These are phyloP conservation scores for Drosophila chauvacae DNA, from an alignment of 1,140 invertebrate species.

Conservation along the genomic window DNA sequence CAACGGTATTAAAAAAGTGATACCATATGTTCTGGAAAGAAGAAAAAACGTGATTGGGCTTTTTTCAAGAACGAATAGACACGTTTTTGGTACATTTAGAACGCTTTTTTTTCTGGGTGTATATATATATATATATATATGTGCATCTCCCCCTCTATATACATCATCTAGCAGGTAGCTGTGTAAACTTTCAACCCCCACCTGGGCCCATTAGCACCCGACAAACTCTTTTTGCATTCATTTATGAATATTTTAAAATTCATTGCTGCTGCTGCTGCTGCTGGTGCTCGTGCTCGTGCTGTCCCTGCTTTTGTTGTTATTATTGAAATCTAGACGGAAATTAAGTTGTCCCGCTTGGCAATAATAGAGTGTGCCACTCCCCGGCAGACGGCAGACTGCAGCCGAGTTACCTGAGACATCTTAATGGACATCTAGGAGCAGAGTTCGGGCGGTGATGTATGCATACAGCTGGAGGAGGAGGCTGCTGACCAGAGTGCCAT, in stretches of 20 bases:
- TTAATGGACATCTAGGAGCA: conserved; percentile 69
- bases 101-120: no score
- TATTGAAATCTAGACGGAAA: conserved; percentile 79
- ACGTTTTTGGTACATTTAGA: no score
- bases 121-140: no score
- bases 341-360: conserved; percentile 74
- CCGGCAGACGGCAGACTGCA: background rate
- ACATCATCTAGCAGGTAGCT: conserved; percentile 12
- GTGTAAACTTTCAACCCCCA: conserved; percentile 54
- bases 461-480: background rate
- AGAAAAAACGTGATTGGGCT: no score
- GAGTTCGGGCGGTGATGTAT: conserved; percentile 57
- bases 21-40: no score
- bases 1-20: no score
- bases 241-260: conserved; percentile 81
- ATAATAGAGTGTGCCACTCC: conserved; percentile 35
- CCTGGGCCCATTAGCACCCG: conserved; percentile 38
- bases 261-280: conserved; percentile 53
- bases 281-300: conserved; percentile 10
- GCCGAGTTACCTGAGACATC: conserved; percentile 66
- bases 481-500: conserved; percentile 1
- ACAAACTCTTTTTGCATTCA: conserved; percentile 59
- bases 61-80: no score
- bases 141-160: no score
- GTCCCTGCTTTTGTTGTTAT: conserved; percentile 48